A percentile compares a stretch with the other conserved stretches of the same genome.
Evolutionary conservation across 2,888 invertebrate species (phyloP).

Genomic region (Hetaerina titia): DNA sequence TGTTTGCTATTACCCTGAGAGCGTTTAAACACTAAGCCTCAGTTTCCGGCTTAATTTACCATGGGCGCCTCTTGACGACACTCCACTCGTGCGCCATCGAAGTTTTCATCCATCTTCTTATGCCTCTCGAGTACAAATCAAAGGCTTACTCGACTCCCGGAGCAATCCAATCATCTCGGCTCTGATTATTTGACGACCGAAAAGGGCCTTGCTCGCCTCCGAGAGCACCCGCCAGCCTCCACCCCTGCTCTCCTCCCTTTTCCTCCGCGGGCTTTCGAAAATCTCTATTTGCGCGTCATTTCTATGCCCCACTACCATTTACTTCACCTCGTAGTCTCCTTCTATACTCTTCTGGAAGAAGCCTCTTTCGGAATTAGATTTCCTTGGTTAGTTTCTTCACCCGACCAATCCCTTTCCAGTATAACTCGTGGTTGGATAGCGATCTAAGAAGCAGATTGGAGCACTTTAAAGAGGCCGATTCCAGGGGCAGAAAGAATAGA

Average conservation of each 20-base stretch:
- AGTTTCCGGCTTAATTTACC: constrained; percentile 62
- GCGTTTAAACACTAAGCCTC: neutral
- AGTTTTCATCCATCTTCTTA: constrained; percentile 37
- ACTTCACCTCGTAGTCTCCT: neutral
- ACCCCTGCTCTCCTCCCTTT: neutral
- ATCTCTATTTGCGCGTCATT: neutral
- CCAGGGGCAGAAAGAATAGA: neutral
- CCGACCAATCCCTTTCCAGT: neutral
- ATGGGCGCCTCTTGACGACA: neutral
- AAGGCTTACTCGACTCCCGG: constrained; percentile 38
- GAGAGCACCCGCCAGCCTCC: neutral
- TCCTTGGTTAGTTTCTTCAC: neutral
- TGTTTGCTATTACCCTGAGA: constrained; percentile 16
- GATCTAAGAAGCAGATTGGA: neutral
- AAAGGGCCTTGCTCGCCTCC: neutral
- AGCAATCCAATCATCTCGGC: constrained; percentile 55
- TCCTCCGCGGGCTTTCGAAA: neutral
- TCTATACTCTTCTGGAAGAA: neutral
- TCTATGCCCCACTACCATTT: neutral
- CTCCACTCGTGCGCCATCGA: constrained; percentile 51
- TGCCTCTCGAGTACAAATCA: constrained; percentile 27
- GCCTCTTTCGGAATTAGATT: neutral
- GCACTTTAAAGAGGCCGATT: neutral
- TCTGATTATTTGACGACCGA: constrained; percentile 45
- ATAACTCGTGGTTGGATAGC: neutral